phyloP scores from a whole-genome alignment of 2,113 vertebrate genomes.

The Rhynchomys soricoides region DNA sequence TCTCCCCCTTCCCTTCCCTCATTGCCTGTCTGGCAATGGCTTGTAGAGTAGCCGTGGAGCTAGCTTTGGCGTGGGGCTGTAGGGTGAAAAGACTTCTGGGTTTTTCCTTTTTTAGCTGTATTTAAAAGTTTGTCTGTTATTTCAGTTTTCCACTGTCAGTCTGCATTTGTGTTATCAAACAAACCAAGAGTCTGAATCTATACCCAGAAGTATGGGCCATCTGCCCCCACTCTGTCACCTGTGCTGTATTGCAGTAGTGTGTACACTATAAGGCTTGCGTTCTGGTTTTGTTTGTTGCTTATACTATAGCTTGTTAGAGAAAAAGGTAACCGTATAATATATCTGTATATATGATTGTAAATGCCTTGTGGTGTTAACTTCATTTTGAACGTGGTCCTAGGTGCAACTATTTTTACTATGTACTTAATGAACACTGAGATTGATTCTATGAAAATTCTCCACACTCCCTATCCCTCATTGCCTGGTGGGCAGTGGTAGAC shows the following conservation, averaged over 20 bases:
- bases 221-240: not conserved
- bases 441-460: conserved; percentile 72
- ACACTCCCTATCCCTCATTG: conserved; percentile 38
- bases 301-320: conserved; percentile 32
- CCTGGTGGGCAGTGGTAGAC: conserved; percentile 61
- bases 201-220: not conserved
- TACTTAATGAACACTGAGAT: conserved; percentile 64
- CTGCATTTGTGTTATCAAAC: not conserved
- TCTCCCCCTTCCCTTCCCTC: conserved; percentile 62
- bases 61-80: not conserved
- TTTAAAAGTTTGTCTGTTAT: not conserved
- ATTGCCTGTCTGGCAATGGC: conserved; percentile 62
- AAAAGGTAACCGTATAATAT: not conserved
- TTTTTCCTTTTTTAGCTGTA: conserved; percentile 1
- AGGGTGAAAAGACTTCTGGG: not conserved
- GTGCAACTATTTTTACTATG: conserved; percentile 18
- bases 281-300: not conserved
- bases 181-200: not conserved
- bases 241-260: not conserved
- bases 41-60: conserved; percentile 18
- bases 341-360: not conserved
- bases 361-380: conserved; percentile 7
- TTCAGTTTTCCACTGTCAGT: conserved; percentile 7
- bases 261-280: not conserved
- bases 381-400: conserved; percentile 38